Evolutionary conservation across 2,888 invertebrate genomes (phyloP).

Genomic region (Hyppa rectilinea): DNA sequence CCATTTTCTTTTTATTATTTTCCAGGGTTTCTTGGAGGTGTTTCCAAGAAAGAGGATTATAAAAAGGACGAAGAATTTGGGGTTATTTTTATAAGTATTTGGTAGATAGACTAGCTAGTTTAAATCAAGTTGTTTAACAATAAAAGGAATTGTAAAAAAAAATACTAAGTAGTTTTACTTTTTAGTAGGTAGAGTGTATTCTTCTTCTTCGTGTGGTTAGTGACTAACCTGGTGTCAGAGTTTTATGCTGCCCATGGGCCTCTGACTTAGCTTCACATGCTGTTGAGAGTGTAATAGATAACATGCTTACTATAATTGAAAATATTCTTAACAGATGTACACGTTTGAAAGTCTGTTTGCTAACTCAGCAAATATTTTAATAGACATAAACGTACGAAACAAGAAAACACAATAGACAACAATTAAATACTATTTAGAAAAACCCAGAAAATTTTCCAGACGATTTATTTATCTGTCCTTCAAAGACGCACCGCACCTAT

Average conservation of each 20-base stretch:
- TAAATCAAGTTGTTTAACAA: neutral
- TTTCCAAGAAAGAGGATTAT: conserved; percentile 1
- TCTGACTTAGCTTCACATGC: too few relatives aligned
- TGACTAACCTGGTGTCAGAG: too few relatives aligned
- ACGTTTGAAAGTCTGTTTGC: neutral
- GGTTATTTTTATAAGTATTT: neutral
- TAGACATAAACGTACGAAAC: neutral
- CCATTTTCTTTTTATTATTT: conserved; percentile 56
- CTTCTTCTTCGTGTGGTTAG: too few relatives aligned
- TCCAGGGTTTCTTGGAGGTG: conserved; percentile 6
- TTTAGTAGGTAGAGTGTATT: too few relatives aligned
- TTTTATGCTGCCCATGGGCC: too few relatives aligned
- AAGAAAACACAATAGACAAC: conserved; percentile 1
- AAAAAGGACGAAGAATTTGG: neutral
- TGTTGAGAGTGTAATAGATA: neutral
- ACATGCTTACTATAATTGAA: neutral
- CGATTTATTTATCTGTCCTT: neutral
- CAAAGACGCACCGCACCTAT: neutral
- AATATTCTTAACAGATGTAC: neutral
- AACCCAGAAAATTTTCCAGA: neutral
- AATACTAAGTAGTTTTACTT: neutral
- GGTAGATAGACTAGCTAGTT: neutral
- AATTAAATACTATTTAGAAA: neutral
- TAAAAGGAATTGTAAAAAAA: neutral
- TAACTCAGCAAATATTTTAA: conserved; percentile 10